Conservation (phyloP, 2,797 vertebrate genomes). For the Mormyrus hasselquistii region DNA sequence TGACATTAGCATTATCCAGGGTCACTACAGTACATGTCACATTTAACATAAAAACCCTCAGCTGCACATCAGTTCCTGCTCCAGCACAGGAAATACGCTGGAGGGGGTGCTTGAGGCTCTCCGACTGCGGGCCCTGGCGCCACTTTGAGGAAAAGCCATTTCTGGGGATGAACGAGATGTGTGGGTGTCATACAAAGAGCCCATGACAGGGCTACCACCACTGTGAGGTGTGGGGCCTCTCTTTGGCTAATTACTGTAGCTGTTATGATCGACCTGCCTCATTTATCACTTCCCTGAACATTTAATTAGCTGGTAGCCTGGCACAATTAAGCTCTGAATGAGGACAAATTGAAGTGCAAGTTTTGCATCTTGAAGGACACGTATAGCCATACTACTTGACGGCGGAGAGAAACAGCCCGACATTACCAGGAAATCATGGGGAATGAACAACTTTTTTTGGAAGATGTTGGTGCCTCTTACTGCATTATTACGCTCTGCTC, state of each 20-base stretch:
- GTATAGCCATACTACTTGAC: constrained; percentile 45
- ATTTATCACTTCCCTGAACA: constrained; percentile 79
- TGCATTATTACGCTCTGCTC: neutral
- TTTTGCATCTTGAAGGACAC: constrained; percentile 59
- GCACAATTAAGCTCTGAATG: constrained; percentile 72
- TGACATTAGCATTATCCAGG: neutral
- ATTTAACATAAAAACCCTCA: neutral
- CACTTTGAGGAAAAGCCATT: neutral
- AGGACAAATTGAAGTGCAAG: constrained; percentile 70
- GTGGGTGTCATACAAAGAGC: neutral
- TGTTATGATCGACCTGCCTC: constrained; percentile 68
- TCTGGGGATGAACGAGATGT: neutral
- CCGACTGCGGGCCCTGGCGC: neutral
- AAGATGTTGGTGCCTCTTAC: neutral
- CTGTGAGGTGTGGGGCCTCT: constrained; percentile 29
- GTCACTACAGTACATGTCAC: neutral
- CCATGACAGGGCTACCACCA: neutral
- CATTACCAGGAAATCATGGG: constrained; percentile 20
- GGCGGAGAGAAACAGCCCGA: constrained; percentile 39
- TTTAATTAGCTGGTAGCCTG: constrained; percentile 73
- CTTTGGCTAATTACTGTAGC: constrained; percentile 63
- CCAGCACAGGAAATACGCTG: neutral
- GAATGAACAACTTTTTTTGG: neutral
- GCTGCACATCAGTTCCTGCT: neutral
- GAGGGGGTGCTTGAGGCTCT: neutral